phyloP scores from a whole-genome alignment of 2,888 invertebrate genomes.

The Acanthoscelides obtectus region DNA sequence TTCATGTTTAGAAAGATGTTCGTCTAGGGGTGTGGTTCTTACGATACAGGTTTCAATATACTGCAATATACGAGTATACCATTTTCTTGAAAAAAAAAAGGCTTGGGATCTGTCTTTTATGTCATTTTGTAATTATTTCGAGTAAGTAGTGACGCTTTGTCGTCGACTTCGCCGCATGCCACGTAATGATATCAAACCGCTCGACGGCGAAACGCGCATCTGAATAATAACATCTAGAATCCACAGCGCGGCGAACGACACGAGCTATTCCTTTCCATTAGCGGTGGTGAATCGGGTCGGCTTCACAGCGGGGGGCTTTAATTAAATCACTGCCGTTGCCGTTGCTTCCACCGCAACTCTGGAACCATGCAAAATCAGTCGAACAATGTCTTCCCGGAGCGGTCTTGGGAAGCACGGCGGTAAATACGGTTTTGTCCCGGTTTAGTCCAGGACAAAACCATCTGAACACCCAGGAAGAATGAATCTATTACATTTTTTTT shows the following conservation, averaged over 20 bases:
- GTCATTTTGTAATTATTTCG: too few relatives aligned
- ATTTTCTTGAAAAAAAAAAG: too few relatives aligned
- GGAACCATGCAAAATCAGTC: neutral
- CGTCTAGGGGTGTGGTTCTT: too few relatives aligned
- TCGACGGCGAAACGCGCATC: conserved; percentile 26
- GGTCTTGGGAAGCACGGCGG: neutral
- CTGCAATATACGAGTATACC: too few relatives aligned
- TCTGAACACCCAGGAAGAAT: too few relatives aligned
- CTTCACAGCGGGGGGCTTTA: neutral
- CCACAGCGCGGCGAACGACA: conserved; percentile 21
- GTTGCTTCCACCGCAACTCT: neutral
- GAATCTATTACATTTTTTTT: too few relatives aligned
- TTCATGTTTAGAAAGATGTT: too few relatives aligned
- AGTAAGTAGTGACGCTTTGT: neutral
- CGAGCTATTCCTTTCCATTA: conserved; percentile 41
- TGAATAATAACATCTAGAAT: conserved; percentile 35
- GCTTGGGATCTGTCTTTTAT: too few relatives aligned
- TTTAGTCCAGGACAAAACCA: too few relatives aligned
- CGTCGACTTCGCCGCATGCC: neutral
- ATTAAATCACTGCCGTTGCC: neutral
- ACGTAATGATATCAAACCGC: conserved; percentile 35
- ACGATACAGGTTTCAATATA: too few relatives aligned
- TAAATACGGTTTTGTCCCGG: too few relatives aligned
- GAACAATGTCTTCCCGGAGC: neutral
- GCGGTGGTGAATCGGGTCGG: neutral